Base-by-base conservation (phyloP, 2,888 invertebrate species). In the Nysson spinosus region DNA sequence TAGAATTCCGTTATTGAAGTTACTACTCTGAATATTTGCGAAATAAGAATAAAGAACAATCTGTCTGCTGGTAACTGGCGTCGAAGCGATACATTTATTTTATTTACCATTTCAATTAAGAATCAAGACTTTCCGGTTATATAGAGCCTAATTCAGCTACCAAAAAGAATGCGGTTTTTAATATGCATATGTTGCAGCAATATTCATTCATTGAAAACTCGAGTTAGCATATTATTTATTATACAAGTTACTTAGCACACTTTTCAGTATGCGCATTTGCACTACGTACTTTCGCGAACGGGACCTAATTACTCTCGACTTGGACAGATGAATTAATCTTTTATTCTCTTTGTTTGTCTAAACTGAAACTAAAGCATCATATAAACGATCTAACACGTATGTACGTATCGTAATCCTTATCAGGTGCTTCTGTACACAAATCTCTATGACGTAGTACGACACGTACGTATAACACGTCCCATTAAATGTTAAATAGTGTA, bases 241-340 rank as follows among this genome's bases (percentile, higher is more conserved):
- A 26, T 34, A 20, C 30, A 20, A 11, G 16, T 58, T 68, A 63
- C 32, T 34, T 42, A 68, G n/a, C n/a, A 30, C 32, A 22, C 43
- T 11, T 19, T 46, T 61, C 26, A 24, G 40, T 34, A 26, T 34
- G 24, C 30, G 17, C 14, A 14, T 58, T 68, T 58, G 28, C 34
- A 37, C 62, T 67, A 54, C 42, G 20, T 37, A 32, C 16, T 49
- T 46, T 40, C 22, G 39, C 32, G 30, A 51, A 44, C 40, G 58
- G 28, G 20, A 58, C 54, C 50, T 22, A 51, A 22, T 32, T 28
- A 26, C 11, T 30, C 16, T 32, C 39, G 40, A 39, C 37, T 42
- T 26, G 19, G 24, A 51, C 37, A 24, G 16, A 34, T n/a, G 40
- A 35, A 22, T 32, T 32, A 19, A 34, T 32, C 39, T 34, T 55